Evolutionary conservation across 2,888 invertebrate genomes (phyloP).

Genomic region (Adela reaumurella): DNA sequence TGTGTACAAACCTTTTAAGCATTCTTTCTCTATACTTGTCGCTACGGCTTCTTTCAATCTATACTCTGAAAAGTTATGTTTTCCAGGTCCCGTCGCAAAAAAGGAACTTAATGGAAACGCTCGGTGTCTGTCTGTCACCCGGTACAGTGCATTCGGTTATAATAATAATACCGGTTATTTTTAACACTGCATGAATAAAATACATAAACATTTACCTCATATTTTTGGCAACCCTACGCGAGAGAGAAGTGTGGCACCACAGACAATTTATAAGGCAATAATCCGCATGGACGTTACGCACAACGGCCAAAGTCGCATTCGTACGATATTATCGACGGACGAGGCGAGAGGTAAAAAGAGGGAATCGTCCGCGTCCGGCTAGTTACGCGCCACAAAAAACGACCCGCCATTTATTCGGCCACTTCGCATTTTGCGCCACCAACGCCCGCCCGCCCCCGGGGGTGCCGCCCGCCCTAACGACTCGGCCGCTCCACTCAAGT

Average conservation of each 20-base stretch:
- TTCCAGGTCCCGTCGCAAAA: too few species aligned
- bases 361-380: slow-evolving; percentile 16
- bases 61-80: too few species aligned
- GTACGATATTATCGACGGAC: slow-evolving; percentile 48
- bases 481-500: slow-evolving; percentile 1
- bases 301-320: slow-evolving; percentile 22
- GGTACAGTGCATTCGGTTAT: too few species aligned
- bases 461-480: not conserved
- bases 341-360: slow-evolving; percentile 30
- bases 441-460: not conserved
- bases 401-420: slow-evolving; percentile 49
- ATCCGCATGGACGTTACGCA: slow-evolving; percentile 51
- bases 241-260: slow-evolving; percentile 38
- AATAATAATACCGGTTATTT: too few species aligned
- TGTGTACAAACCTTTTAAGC: too few species aligned
- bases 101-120: too few species aligned
- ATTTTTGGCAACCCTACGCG: slow-evolving; percentile 33
- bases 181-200: too few species aligned
- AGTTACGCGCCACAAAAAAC: slow-evolving; percentile 46
- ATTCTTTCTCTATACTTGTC: too few species aligned
- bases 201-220: too few species aligned
- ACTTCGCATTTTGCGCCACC: slow-evolving; percentile 34
- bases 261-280: slow-evolving; percentile 56
- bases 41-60: too few species aligned
- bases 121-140: too few species aligned